Base-by-base conservation (phyloP, 2,113 vertebrate genomes). In the Kryptolebias marmoratus region DNA sequence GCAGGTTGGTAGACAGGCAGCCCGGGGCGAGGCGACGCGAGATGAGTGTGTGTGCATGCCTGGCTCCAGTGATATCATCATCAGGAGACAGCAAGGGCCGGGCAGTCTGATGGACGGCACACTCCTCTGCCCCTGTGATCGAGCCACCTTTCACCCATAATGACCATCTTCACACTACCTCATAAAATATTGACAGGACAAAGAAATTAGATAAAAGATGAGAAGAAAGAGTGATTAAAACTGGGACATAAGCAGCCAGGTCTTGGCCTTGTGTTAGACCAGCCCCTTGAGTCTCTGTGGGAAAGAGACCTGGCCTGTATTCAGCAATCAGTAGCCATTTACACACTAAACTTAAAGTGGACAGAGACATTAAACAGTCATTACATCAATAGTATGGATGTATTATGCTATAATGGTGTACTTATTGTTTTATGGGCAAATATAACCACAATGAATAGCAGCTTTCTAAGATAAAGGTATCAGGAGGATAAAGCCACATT, bases 31-130 rank as follows among this genome's bases (percentile, higher is more conserved):
- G 90, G 80, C 83, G 68, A 79, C 81, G 45, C 3, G 4, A 71
- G 59, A 44, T 86, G 79, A 79, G 84, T 80, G 80, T 59, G 72
- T 61, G 48, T 54, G 67, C 49, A 42, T 52, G 82, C 82, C 88
- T 89, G 91, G 89, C 91, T 91, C 89, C 91, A 87, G 84, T 92
- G 91, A 92, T 89, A 79, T 92, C 91, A 92, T 91, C 90, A 83
- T 71, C 16, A 81, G 65, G 82, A 88, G 88, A 87, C 89, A 85
- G 79, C 56, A 9, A 72, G 69, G 67, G 79, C 78, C 39, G 55
- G 72, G 73, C 52, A 18, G 81, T 42, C 90, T 90, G 91, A 90
- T 90, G 87, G 89, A 92, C 80, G 88, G 87, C 91, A 90, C 88
- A 91, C 88, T 91, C 85, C 83, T 27, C 73, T 73, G 80, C 85